Base-by-base conservation (phyloP, 2,113 vertebrate genomes). In the Archocentrus centrarchus region DNA sequence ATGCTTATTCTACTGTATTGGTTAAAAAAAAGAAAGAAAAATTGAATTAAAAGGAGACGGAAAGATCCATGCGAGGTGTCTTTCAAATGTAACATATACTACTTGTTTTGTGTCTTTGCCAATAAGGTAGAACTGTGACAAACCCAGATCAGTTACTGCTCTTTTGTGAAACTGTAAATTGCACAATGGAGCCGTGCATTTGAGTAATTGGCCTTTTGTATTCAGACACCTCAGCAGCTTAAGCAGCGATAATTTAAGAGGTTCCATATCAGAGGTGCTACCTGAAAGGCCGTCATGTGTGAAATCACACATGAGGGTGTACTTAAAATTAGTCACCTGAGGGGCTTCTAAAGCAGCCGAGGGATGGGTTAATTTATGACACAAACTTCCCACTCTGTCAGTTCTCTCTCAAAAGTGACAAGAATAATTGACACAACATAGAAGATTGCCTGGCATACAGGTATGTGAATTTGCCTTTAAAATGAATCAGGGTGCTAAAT, bases 221-320 rank as follows among this genome's bases (percentile, higher is more conserved):
- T 90, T 91, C 81, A 85, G 59, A 93, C 93, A 94, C 93, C 92
- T 93, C 58, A 39, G 79, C 80, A 79, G 91, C 92, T 94, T 91
- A 91, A 93, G 88, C 83, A 80, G 85, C 5, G 73, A 86, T 96
- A 94, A 96, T 94, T 70, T 92, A 95, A 93, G 86, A 85, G 85
- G 73, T 87, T 89, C 85, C 87, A 79, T 90, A 80, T 83, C 41
- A 91, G 88, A 90, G 79, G 85, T 90, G 90, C 90, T 83, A 90
- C 91, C 85, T 86, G 84, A 94, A 90, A 79, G 84, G 80, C 82
- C 86, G 82, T 75, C 82, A 90, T 47, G 80, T 92, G 92, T 63
- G 62, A 92, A 84, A 79, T 94, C 92, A 89, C 94, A 95, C 94
- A 90, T 94, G 93, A 92, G 90, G 86, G 91, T 89, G 80, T 88